A percentile compares a stretch with the other conserved stretches of the same genome.
Conservation (phyloP, 2,888 invertebrate genomes). For the Acanthosepion esculentum region DNA sequence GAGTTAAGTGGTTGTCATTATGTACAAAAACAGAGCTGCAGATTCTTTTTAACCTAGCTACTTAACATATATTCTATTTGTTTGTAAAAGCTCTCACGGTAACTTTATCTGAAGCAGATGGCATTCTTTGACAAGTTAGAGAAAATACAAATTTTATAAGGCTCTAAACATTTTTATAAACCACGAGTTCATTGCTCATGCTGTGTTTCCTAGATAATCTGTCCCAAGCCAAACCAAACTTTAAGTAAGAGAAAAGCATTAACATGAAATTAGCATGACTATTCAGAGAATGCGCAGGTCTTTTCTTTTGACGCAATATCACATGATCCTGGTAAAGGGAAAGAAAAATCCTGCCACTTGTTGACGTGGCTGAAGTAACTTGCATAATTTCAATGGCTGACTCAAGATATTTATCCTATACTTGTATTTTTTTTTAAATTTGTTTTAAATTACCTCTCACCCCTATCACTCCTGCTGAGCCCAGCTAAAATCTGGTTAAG, state of each 20-base stretch:
- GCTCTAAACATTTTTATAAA: neutral
- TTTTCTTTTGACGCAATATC: neutral
- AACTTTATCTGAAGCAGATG: neutral
- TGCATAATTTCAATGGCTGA: constrained; percentile 33
- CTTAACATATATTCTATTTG: no score
- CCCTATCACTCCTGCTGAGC: neutral
- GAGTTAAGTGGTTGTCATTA: no score
- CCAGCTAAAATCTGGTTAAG: neutral
- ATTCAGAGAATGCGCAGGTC: neutral
- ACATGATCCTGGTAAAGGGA: neutral
- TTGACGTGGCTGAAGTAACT: neutral
- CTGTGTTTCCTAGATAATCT: neutral
- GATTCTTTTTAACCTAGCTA: no score
- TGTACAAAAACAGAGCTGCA: no score
- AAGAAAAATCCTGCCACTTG: neutral
- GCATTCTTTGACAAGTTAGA: neutral
- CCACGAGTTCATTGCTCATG: neutral
- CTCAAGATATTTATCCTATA: neutral
- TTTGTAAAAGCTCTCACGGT: neutral
- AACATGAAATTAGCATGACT: neutral
- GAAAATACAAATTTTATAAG: constrained; percentile 18
- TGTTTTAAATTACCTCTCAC: neutral
- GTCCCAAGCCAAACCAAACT: neutral
- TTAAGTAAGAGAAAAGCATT: neutral
- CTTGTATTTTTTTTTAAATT: neutral